Conservation (phyloP, 1,140 invertebrate species). For the Trissolcus basalis region DNA sequence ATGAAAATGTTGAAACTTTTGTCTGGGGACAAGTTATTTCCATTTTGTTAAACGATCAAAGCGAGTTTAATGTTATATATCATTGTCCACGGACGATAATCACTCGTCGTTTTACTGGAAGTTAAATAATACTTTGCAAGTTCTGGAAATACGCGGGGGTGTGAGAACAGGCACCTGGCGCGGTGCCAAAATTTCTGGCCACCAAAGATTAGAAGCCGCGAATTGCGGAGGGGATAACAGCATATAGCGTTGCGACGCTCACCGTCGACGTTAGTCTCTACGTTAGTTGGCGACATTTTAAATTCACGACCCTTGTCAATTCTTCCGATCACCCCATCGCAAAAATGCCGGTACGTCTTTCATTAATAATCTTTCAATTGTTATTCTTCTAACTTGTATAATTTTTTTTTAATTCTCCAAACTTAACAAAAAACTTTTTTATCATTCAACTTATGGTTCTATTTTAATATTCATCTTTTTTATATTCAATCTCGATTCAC, state of each 20-base stretch:
- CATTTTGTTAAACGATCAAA: no score
- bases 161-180: slow-evolving; percentile 71
- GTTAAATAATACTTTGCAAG: slow-evolving; percentile 50
- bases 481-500: no score
- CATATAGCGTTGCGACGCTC: slow-evolving; percentile 74
- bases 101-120: slow-evolving; percentile 30
- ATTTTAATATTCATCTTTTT: no score
- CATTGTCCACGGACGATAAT: slow-evolving; percentile 11
- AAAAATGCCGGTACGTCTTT: slow-evolving; percentile 71
- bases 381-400: not conserved
- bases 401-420: not conserved
- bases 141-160: slow-evolving; percentile 66
- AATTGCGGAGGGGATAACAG: slow-evolving; percentile 68
- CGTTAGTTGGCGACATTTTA: slow-evolving; percentile 63
- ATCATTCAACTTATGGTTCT: no score
- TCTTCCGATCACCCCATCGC: slow-evolving; percentile 40
- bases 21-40: no score
- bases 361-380: not conserved
- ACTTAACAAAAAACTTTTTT: no score
- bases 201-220: slow-evolving; percentile 64
- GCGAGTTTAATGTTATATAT: slow-evolving; percentile 5
- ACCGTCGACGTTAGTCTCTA: slow-evolving; percentile 71
- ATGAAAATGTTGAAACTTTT: no score
- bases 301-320: slow-evolving; percentile 53
- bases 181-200: slow-evolving; percentile 67